Evolutionary conservation across 2,888 invertebrate genomes (phyloP), one percentile per base, ranked within the genome.

Genomic region (Bruchidius siliquastri): DNA sequence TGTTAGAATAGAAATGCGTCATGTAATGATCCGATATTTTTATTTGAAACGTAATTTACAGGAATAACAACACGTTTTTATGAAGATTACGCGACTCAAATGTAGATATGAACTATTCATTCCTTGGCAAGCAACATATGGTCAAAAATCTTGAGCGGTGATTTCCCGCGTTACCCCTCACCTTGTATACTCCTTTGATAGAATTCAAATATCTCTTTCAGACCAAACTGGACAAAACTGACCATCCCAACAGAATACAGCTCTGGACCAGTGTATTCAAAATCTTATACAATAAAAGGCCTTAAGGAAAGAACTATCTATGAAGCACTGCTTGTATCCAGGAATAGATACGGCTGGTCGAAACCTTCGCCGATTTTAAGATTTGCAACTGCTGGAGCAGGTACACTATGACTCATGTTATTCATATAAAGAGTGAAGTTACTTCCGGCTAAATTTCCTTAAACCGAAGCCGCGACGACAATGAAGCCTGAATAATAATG

Each of bases 301-400:
- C 87, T 96, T 0, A 90, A 91, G 30, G 91, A 92, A 0, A 91
- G 92, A 4, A 92, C 92, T 0, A 90, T 93, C 0, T 96, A 95
- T 80, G 95, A 96, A 86, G 94, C 93, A 0, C 87, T 92, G 0
- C 90, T 95, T 0, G 89, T 92, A n/a, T 93, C 94, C 0, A 90
- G 94, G 83, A 96, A 96, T 85, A 90, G 92, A 81, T 95, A 92
- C 81, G 95, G 96, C n/a, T 94, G 93, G 93, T 95, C 95, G 79
- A 92, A 92, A 79, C 91, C 92, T 0, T 94, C 94, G 18, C 89
- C 92, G 1, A 88, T 93, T 71, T 87, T 94, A 73, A 90, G 92
- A 82, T 95, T 96, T 82, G 91, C 93, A 20, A 95, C 95, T 0
- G 90, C 91, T 72, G 92, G 93, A 26, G 91, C 91, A 86, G 90